phyloP scores from a whole-genome alignment of 1,140 invertebrate species.

The Eupeodes corollae region DNA sequence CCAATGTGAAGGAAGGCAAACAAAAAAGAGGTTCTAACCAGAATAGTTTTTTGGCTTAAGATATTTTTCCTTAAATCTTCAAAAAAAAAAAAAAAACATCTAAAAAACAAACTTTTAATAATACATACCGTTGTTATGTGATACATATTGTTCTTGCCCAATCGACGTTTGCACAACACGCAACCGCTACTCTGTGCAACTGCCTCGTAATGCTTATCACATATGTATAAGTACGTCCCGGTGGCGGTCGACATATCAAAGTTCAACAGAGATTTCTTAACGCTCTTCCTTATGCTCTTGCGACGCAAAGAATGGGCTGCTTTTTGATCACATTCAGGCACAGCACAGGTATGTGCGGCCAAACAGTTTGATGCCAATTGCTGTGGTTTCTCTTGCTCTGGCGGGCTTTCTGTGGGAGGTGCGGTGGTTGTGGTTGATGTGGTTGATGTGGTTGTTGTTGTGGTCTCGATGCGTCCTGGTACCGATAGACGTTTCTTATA shows the following conservation, averaged over 20 bases:
- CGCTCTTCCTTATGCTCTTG: constrained; percentile 60
- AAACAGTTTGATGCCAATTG: constrained; percentile 27
- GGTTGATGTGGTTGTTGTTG: background rate
- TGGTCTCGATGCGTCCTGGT: constrained; percentile 22
- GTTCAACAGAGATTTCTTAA: constrained; percentile 48
- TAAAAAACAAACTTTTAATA: background rate
- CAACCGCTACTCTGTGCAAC: constrained; percentile 62
- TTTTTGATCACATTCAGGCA: constrained; percentile 47
- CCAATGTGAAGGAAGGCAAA: no score
- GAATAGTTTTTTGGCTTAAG: no score
- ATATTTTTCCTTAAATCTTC: background rate
- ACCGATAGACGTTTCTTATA: constrained; percentile 42
- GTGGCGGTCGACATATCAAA: constrained; percentile 27
- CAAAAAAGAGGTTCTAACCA: no score
- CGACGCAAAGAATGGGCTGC: constrained; percentile 58
- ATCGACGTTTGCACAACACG: constrained; percentile 57
- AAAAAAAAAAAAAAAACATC: background rate
- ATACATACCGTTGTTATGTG: constrained; percentile 42
- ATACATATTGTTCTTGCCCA: constrained; percentile 61
- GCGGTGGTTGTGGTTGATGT: background rate
- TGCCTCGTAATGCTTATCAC: constrained; percentile 48
- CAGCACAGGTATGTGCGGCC: constrained; percentile 41
- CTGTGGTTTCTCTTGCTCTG: constrained; percentile 5
- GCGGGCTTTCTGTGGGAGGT: background rate
- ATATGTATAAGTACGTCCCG: constrained; percentile 45